Conservation (phyloP, 2,797 vertebrate genomes). For the Sebastes hopkinsi region DNA sequence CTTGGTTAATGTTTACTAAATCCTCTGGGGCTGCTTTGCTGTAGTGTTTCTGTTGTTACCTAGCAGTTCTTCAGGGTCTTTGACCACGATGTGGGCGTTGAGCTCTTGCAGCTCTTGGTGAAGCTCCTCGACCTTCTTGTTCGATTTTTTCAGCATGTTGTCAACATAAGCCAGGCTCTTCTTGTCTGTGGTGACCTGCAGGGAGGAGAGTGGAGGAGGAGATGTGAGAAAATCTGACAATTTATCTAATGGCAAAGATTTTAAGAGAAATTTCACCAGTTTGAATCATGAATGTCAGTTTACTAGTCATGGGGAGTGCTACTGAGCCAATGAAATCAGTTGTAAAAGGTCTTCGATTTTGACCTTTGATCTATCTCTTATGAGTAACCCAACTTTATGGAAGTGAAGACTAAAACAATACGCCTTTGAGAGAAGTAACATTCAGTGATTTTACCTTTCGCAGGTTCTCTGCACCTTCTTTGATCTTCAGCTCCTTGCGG, state of each 20-base stretch:
- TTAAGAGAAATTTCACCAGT: not conserved
- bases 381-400: not conserved
- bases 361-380: not conserved
- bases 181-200: constrained; percentile 95
- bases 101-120: constrained; percentile 98
- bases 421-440: not conserved
- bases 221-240: not conserved
- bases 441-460: constrained; percentile 80
- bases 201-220: not conserved
- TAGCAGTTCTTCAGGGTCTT: constrained; percentile 93
- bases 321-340: not conserved
- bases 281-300: not conserved
- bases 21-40: not conserved
- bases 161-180: constrained; percentile 99
- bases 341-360: not conserved
- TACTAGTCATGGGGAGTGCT: not conserved
- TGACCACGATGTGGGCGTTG: constrained; percentile 97
- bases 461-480: constrained; percentile 98
- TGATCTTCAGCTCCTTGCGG: constrained; percentile 99
- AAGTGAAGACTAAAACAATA: not conserved
- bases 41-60: constrained; percentile 82
- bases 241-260: not conserved
- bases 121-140: constrained; percentile 97
- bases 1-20: constrained; percentile 27
- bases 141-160: constrained; percentile 99